Base-by-base conservation (phyloP, 2,113 vertebrate species). In the Pao palembangensis region DNA sequence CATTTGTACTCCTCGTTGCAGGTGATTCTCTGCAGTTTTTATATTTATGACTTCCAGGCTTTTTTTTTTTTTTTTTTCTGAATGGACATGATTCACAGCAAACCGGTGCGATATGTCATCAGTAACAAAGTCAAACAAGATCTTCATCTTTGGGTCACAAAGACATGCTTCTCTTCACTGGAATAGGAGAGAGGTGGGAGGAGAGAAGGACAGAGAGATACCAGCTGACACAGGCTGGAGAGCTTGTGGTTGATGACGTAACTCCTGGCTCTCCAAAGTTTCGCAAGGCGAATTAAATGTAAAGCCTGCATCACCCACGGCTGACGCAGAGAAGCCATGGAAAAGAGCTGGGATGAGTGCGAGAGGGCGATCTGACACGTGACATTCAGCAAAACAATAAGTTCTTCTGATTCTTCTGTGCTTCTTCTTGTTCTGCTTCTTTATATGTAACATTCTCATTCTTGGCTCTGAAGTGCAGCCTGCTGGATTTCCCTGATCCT, bases 401-500 rank as follows among this genome's bases (percentile, higher is more conserved):
- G 34, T 38, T 38, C 34, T 12, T 31, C 28, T 31, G 5, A 23
- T 1, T 31, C 5, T 31, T 38, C 34, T 38, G 34, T 28, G 25
- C 5, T 28, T 28, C 23, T 25, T 25, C 25, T 28, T 28, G 5
- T 28, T 28, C 25, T 7, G 5, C 25, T 38, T 38, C 34, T 38
- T 11, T 12, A 12, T 3, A 31, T 10, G 34, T 8, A 38, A 38
- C 34, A 38, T 12, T 38, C 10, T 38, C 3, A 8, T 38, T 12
- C 25, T 6, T 28, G 34, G 34, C 34, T 38, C 14, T 44, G 50
- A 67, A 51, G 50, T 44, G n/a, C 23, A 61, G 44, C 42, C 51
- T 52, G 18, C 51, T 64, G 50, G 48, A 17, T 58, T 42, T 44
- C 55, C 46, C 19, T 61, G 19, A 67, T 75, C 59, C 64, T 7